Base-by-base conservation (phyloP, 2,113 vertebrate species). In the Anarrhichthys ocellatus region DNA sequence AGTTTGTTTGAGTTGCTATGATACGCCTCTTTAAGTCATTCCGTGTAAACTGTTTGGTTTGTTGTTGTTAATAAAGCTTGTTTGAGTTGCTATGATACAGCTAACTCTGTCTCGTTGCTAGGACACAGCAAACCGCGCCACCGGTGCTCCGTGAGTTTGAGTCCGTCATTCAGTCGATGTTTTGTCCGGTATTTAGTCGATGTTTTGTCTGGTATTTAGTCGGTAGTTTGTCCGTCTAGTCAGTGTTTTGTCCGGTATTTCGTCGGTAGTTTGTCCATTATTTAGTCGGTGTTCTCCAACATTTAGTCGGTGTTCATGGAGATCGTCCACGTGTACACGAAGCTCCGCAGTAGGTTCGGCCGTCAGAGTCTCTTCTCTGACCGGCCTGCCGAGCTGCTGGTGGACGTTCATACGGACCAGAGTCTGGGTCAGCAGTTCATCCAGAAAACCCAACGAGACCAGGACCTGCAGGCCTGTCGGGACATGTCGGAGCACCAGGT, bases 401-500 rank as follows among this genome's bases (percentile, higher is more conserved):
- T 93, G 65, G 96, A 99, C 91, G 94, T 99, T 29, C 78, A 81
- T 0, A 97, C 98, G 0, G 96, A 97, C 44, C 95, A 96, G 0
- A 73, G 86, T n/a, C 88, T 96, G 82, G 92, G 94, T 0, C 36
- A 38, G 0, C 67, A 75, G 76, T 98, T 96, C 40, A 54, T 97
- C 48, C 91, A 90, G 22, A 92, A 90, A 69, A 93, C 94, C 83
- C 96, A 93, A 0, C 95, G 96, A 80, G 96, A 97, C 81, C 92
- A 71, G 0, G 82, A 56, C 0, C 46, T 94, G 9, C 97, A 99
- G 88, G 95, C 95, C 76, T 79, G 92, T 17, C 24, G 89, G 4
- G 93, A 95, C 34, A 96, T 97, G 97, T 97, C 97, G 0, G 90
- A 96, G 50, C 97, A 99, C 0, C 96, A 98, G 97, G 98, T 97